A percentile compares a stretch with the other conserved stretches of the same genome.
Conservation (phyloP, 2,113 vertebrate species). For the Rhynchomys soricoides region DNA sequence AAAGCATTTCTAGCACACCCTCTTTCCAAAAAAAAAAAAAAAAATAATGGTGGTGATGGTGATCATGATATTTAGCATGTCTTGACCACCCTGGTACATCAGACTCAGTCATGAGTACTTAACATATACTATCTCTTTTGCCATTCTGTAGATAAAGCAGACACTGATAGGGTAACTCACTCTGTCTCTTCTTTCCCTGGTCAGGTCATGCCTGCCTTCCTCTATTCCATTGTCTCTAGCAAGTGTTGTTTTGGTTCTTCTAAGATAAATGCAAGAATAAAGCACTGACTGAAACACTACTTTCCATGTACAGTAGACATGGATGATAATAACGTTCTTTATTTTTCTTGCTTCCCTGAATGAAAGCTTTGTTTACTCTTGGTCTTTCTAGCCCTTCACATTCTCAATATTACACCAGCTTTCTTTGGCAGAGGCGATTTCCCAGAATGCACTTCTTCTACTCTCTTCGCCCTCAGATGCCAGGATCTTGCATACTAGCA, state of each 20-base stretch:
- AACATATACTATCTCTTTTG: not conserved
- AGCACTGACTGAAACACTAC: not conserved
- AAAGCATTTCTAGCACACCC: not conserved
- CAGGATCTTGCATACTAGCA: not conserved
- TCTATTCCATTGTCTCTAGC: not conserved
- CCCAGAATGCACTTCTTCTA: conserved; percentile 6
- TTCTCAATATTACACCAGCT: not conserved
- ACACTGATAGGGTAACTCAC: not conserved
- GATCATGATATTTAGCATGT: not conserved
- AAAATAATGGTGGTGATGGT: no score
- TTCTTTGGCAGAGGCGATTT: not conserved
- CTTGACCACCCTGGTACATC: not conserved
- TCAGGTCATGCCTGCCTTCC: not conserved
- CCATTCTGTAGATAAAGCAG: not conserved
- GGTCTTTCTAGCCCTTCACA: not conserved
- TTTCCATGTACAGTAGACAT: not conserved
- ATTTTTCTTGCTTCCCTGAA: conserved; percentile 29
- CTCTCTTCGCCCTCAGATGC: not conserved
- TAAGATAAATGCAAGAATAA: conserved; percentile 2
- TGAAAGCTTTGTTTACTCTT: conserved; percentile 15
- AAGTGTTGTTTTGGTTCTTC: not conserved
- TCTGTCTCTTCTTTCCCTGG: not conserved
- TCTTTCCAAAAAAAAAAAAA: not conserved
- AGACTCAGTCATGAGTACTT: not conserved
- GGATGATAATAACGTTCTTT: not conserved